A percentile compares a stretch with the other conserved stretches of the same genome.
These are phyloP conservation scores for Aleiodes alternator DNA, from an alignment of 2,888 invertebrate species.

Conservation along the genomic window DNA sequence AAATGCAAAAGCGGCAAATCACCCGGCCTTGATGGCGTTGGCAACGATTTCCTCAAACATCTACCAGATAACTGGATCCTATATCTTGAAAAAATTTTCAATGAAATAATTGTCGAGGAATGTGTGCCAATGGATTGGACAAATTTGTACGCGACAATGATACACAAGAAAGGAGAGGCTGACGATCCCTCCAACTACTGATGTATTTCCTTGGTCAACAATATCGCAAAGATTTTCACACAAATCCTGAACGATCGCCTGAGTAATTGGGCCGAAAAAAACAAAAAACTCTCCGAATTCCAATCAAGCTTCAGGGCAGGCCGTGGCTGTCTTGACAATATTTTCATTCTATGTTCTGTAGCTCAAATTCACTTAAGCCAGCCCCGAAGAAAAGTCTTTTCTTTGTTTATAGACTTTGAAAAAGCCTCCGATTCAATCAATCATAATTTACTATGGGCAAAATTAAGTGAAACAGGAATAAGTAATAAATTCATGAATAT, in stretches of 20 bases:
- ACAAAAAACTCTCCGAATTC: conserved; percentile 57
- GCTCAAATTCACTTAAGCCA: no score
- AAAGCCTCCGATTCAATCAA: no score
- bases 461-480: no score
- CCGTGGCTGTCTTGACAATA: conserved; percentile 56
- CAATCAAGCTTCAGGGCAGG: conserved; percentile 58
- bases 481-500: no score
- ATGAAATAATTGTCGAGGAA: background rate
- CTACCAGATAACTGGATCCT: background rate
- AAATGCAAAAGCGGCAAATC: background rate
- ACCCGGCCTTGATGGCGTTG: background rate
- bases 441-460: no score
- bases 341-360: conserved; percentile 5
- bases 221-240: conserved; percentile 55
- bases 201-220: conserved; percentile 52
- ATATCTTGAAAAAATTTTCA: background rate
- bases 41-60: background rate
- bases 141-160: background rate
- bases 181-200: conserved; percentile 52
- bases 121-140: background rate
- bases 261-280: background rate
- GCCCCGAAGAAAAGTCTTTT: no score
- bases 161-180: background rate
- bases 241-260: conserved; percentile 16
- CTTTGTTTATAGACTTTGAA: no score